Base-by-base conservation (phyloP, 1,140 invertebrate species). In the Hirudo medicinalis region DNA sequence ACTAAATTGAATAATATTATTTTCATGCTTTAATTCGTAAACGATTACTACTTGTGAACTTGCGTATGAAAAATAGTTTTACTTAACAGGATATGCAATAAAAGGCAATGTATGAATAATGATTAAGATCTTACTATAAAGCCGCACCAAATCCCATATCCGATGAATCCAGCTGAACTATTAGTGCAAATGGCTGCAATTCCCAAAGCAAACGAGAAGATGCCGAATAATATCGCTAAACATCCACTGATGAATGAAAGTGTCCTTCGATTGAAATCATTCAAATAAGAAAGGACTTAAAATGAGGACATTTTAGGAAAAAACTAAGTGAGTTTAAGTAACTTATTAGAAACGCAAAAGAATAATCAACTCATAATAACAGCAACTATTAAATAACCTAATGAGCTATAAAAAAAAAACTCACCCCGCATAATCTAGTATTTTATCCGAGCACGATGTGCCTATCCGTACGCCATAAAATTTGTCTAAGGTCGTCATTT, bases 131-230 rank as follows among this genome's bases (percentile, higher is more conserved):
- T 63, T 25, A 63, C 57, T 22, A 63, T 63, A 32, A 63, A 63
- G 8, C 57, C 57, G 19, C 57, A 63, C 57, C 57, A 63, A 25
- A 63, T 63, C 11, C 57, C 57, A 32, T 63, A 63, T 63, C 57
- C 57, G 17, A 63, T 63, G 57, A 25, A 63, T 3, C 22, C 22
- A 22, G 57, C 57, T 63, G 57, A 63, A 63, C 13, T 63, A 6
- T 32, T 32, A 13, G 29, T 32, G 29, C 57, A 63, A 63, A 63
- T 63, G 9, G 57, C 57, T 25, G 57, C 57, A 63, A 63, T 63
- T 4, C 57, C 57, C 22, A 63, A 32, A 32, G 11, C 57, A 32
- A 63, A 63, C 8, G 57, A 63, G 29, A 63, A 63, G 57, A 63
- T 11, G 29, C 57, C 57, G 29, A 63, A 63, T 32, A 63, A 63